These are phyloP conservation scores for Larimichthys polyactis DNA, from an alignment of 2,113 vertebrate species.

Conservation along the genomic window DNA sequence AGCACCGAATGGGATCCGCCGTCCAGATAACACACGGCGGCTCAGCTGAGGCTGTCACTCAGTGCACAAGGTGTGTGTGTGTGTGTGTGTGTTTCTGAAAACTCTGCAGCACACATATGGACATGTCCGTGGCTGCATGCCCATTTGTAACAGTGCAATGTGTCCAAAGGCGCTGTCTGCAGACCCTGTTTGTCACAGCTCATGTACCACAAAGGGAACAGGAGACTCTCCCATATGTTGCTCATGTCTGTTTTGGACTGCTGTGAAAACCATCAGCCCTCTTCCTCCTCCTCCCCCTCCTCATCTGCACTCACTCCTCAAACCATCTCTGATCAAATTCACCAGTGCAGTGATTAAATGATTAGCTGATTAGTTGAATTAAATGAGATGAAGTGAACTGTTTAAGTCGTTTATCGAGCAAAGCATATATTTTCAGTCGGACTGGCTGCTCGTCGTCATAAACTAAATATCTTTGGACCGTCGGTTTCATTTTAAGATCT, in stretches of 20 bases:
- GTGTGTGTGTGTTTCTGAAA: constrained; percentile 1
- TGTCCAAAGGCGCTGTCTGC: constrained; percentile 35
- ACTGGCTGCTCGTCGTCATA: background rate
- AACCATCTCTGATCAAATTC: too few relatives aligned
- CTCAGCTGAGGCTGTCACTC: constrained; percentile 19
- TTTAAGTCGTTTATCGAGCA: background rate
- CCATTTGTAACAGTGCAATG: constrained; percentile 36
- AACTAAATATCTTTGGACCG: background rate
- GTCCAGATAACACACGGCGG: background rate
- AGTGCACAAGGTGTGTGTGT: constrained; percentile 4
- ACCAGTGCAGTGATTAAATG: too few relatives aligned
- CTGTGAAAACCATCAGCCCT: constrained; percentile 14
- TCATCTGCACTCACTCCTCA: background rate
- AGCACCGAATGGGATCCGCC: constrained; percentile 21
- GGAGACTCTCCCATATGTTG: constrained; percentile 55
- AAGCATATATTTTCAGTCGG: background rate
- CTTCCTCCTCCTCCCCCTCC: background rate
- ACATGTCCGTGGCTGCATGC: constrained; percentile 37
- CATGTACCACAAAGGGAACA: constrained; percentile 51
- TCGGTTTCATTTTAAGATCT: too few relatives aligned
- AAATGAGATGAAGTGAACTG: too few relatives aligned
- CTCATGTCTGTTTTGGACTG: constrained; percentile 12
- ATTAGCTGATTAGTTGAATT: too few relatives aligned
- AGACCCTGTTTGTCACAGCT: constrained; percentile 62
- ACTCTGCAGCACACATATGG: constrained; percentile 23